A percentile compares a stretch with the other conserved stretches of the same genome.
phyloP scores from a whole-genome alignment of 1,140 invertebrate species.

The Musca domestica region DNA sequence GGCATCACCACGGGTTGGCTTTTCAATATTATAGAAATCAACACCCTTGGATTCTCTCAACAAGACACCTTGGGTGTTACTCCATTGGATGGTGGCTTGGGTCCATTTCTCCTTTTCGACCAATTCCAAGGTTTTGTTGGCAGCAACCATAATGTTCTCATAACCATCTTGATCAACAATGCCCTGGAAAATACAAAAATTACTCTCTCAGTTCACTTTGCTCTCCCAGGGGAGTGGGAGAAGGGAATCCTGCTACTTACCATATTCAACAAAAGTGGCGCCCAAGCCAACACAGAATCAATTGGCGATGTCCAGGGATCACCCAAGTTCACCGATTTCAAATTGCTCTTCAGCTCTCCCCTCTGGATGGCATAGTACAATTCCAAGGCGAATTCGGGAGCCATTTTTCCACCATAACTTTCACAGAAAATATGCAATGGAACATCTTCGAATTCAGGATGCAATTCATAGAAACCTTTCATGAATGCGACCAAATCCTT shows the following conservation, averaged over 20 bases:
- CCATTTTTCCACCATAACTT: constrained; percentile 91
- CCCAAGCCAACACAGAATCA: constrained; percentile 79
- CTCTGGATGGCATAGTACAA: constrained; percentile 62
- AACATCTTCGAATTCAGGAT: constrained; percentile 67
- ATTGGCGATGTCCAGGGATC: constrained; percentile 87
- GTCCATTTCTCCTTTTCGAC: constrained; percentile 59
- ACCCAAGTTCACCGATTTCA: constrained; percentile 76
- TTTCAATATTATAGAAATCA: constrained; percentile 80
- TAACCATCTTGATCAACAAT: constrained; percentile 64
- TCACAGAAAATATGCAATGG: constrained; percentile 84
- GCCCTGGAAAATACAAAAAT: constrained; percentile 52
- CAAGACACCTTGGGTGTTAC: constrained; percentile 62
- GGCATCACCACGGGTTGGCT: constrained; percentile 34
- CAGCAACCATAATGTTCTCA: constrained; percentile 56
- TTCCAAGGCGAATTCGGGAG: constrained; percentile 69
- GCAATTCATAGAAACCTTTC: constrained; percentile 61
- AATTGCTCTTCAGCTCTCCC: constrained; percentile 67
- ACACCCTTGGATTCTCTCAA: constrained; percentile 61
- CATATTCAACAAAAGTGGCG: constrained; percentile 59
- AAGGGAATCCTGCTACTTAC: constrained; percentile 2
- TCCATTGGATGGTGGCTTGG: constrained; percentile 66
- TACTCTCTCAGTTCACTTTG: not conserved
- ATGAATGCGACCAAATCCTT: constrained; percentile 75
- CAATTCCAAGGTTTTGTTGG: constrained; percentile 56
- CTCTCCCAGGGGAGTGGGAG: not conserved